A percentile compares a stretch with the other conserved stretches of the same genome.
Conservation (phyloP, 2,113 vertebrate species). For the Nibea coibor region DNA sequence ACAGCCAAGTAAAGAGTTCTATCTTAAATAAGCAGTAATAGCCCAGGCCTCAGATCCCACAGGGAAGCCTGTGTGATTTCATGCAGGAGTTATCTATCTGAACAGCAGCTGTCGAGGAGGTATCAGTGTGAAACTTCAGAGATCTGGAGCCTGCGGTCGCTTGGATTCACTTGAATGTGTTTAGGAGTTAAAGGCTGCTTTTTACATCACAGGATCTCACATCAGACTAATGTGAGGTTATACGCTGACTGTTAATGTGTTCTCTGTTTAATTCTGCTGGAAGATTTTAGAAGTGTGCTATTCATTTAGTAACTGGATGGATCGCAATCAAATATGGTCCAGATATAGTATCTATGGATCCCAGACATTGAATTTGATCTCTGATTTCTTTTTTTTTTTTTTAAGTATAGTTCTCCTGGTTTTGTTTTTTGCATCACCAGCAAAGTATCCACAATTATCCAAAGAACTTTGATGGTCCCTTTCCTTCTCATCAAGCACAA, state of each 20-base stretch:
- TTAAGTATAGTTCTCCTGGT: too few relatives aligned
- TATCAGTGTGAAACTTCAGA: slow-evolving; percentile 7
- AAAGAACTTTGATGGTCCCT: background rate
- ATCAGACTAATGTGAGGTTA: background rate
- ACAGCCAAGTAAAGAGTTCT: slow-evolving; percentile 8
- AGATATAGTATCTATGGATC: too few relatives aligned
- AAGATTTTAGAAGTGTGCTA: too few relatives aligned
- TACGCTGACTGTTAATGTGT: background rate
- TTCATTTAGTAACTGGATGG: too few relatives aligned
- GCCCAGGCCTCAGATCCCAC: background rate
- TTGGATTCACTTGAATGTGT: background rate
- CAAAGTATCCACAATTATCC: too few relatives aligned
- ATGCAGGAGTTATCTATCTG: slow-evolving; percentile 28
- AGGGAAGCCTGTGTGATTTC: slow-evolving; percentile 16
- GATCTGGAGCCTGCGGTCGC: background rate
- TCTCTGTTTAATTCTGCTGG: background rate
- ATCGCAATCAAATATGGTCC: too few relatives aligned
- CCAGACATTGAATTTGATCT: too few relatives aligned
- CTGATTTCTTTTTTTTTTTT: too few relatives aligned
- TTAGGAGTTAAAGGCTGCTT: slow-evolving; percentile 3
- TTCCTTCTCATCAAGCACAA: background rate
- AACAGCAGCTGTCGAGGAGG: slow-evolving; percentile 27
- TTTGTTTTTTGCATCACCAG: too few relatives aligned
- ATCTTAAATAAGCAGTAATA: slow-evolving; percentile 28
- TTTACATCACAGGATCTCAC: background rate